Percentiles rank a stretch among this genome's conserved stretches.
Evolutionary conservation across 1,140 invertebrate species (phyloP).

Genomic region (Scaptomyza pallida): DNA sequence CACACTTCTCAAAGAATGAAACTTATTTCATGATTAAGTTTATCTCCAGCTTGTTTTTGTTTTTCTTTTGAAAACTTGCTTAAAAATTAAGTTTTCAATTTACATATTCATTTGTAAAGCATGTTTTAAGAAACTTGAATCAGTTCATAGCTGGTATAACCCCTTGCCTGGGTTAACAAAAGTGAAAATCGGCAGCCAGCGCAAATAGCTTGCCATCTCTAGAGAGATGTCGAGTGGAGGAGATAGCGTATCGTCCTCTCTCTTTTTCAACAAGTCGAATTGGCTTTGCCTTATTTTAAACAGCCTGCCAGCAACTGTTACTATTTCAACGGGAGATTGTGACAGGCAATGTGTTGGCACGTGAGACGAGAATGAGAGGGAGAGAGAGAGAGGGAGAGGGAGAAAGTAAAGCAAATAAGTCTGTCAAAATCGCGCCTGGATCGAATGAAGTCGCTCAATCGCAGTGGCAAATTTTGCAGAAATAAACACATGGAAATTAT

Average conservation of each 20-base stretch:
- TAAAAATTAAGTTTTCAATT: not conserved
- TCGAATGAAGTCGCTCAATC: constrained; percentile 53
- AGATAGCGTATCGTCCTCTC: not conserved
- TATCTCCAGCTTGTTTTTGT: not conserved
- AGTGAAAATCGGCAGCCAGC: constrained; percentile 21
- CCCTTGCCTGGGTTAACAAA: not conserved
- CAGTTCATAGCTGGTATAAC: not conserved
- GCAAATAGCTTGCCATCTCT: constrained; percentile 32
- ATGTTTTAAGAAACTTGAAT: too few relatives aligned
- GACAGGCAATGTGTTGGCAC: constrained; percentile 15
- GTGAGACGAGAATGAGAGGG: too few relatives aligned
- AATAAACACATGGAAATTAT: constrained; percentile 78
- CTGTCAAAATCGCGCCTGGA: constrained; percentile 31
- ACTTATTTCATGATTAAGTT: not conserved
- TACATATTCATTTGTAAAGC: not conserved
- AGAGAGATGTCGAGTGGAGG: constrained; percentile 4
- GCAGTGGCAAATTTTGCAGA: constrained; percentile 53
- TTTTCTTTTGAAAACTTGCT: too few relatives aligned
- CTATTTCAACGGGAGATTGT: constrained; percentile 27
- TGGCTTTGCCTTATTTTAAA: constrained; percentile 24
- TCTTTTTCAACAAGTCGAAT: not conserved
- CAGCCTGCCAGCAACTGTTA: constrained; percentile 18
- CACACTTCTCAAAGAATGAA: not conserved
- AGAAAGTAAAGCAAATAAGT: constrained; percentile 21
- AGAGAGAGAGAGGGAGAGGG: too few relatives aligned